phyloP scores from a whole-genome alignment of 1,140 invertebrate species.

The Lanistes nyassanus region DNA sequence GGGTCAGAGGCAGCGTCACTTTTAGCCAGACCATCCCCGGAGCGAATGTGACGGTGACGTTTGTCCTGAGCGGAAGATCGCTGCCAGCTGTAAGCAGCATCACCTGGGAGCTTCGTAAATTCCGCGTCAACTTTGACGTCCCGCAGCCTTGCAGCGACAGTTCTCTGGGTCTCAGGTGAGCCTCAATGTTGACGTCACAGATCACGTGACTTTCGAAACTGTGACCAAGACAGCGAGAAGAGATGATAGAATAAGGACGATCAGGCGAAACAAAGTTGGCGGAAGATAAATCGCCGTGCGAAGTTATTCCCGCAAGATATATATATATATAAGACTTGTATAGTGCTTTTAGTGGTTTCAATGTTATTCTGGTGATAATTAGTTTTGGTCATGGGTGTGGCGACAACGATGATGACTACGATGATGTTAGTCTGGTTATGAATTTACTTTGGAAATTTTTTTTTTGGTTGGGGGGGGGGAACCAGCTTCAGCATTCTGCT shows the following conservation, averaged over 20 bases:
- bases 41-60: slow-evolving; percentile 14
- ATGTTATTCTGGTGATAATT: no score
- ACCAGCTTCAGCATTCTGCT: no score
- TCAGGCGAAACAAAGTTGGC: background rate
- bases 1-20: slow-evolving; percentile 35
- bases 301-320: background rate
- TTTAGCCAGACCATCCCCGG: slow-evolving; percentile 30
- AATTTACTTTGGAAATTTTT: no score
- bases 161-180: slow-evolving; percentile 32
- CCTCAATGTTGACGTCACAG: background rate
- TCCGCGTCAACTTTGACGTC: slow-evolving; percentile 33
- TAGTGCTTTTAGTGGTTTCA: no score
- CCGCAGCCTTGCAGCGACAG: slow-evolving; percentile 26
- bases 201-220: background rate
- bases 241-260: background rate
- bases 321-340: background rate
- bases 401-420: no score
- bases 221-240: background rate
- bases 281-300: background rate
- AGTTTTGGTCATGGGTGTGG: no score
- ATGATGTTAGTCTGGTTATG: no score
- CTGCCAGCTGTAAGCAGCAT: background rate
- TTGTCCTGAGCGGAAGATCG: slow-evolving; percentile 8
- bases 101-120: slow-evolving; percentile 27
- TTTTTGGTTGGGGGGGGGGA: no score